Percentiles rank a stretch among this genome's conserved stretches.
These are phyloP conservation scores for Tortrix viridana DNA, from an alignment of 2,888 invertebrate species.

Conservation along the genomic window DNA sequence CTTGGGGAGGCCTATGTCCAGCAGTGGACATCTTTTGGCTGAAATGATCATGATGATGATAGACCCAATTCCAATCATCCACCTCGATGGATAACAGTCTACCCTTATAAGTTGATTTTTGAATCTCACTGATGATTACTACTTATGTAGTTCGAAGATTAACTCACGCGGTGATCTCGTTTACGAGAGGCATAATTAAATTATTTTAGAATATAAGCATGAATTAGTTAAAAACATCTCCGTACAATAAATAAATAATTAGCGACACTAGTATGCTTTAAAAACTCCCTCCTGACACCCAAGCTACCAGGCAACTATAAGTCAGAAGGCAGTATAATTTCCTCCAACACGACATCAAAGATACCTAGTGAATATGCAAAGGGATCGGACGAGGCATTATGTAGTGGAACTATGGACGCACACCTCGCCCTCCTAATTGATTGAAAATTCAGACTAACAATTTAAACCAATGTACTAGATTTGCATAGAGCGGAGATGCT, in stretches of 20 bases:
- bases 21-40: too few relatives aligned
- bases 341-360: conserved; percentile 64
- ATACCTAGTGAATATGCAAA: conserved; percentile 74
- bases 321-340: conserved; percentile 39
- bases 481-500: conserved; percentile 51
- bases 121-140: too few relatives aligned
- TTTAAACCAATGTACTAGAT: conserved; percentile 55
- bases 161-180: too few relatives aligned
- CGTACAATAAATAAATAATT: neutral
- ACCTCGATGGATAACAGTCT: too few relatives aligned
- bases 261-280: neutral
- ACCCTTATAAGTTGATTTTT: too few relatives aligned
- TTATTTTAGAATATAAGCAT: too few relatives aligned
- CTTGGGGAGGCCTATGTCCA: too few relatives aligned
- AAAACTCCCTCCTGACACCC: conserved; percentile 9
- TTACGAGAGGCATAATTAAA: too few relatives aligned
- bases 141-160: too few relatives aligned
- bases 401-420: conserved; percentile 59
- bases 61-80: too few relatives aligned
- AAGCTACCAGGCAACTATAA: conserved; percentile 32
- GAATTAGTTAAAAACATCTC: too few relatives aligned
- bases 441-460: conserved; percentile 75
- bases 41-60: too few relatives aligned
- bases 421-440: conserved; percentile 69
- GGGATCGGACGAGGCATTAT: conserved; percentile 64